These are phyloP conservation scores for Automeris io DNA, from an alignment of 2,888 invertebrate genomes.

Conservation along the genomic window DNA sequence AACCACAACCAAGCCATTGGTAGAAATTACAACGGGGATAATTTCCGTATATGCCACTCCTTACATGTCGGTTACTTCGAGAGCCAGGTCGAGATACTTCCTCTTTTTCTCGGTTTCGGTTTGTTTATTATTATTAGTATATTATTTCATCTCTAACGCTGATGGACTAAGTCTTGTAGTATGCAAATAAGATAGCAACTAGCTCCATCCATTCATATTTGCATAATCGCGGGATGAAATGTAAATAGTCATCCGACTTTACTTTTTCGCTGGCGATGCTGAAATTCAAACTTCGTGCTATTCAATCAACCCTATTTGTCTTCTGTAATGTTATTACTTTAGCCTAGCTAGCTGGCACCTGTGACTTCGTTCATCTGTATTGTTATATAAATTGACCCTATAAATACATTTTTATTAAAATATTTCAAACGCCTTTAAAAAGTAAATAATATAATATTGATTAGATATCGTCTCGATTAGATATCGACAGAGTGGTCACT, in stretches of 20 bases:
- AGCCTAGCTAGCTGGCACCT: not conserved
- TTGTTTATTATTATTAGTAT: not conserved
- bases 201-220: conserved; percentile 8
- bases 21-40: too few species aligned
- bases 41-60: too few species aligned
- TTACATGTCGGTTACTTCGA: too few species aligned
- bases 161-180: not conserved
- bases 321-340: not conserved
- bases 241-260: conserved; percentile 4
- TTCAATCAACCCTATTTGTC: not conserved
- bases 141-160: not conserved
- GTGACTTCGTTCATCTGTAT: not conserved
- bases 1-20: too few species aligned
- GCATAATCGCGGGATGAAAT: conserved; percentile 9
- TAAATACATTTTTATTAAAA: too few species aligned
- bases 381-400: too few species aligned
- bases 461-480: too few species aligned
- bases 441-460: too few species aligned
- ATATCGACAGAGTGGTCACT: too few species aligned
- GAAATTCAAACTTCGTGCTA: not conserved
- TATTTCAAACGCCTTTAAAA: too few species aligned
- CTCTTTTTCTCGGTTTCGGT: too few species aligned
- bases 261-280: conserved; percentile 4
- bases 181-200: conserved; percentile 8
- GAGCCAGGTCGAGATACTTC: too few species aligned